Percentiles rank a stretch among this genome's conserved stretches.
These are phyloP conservation scores for Alauda arvensis DNA, from an alignment of 2,797 vertebrate genomes.

Conservation along the genomic window DNA sequence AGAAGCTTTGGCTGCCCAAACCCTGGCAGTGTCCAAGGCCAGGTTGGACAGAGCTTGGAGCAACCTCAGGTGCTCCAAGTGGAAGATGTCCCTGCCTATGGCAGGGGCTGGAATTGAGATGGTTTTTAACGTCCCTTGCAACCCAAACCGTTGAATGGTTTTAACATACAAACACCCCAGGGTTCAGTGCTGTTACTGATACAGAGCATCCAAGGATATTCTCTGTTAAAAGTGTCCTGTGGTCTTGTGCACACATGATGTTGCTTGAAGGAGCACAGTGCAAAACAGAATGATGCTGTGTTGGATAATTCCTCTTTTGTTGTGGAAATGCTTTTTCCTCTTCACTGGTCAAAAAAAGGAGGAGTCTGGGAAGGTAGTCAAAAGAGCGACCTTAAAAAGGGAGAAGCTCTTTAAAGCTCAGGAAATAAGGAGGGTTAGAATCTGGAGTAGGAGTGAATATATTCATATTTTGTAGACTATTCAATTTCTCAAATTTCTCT, in stretches of 20 bases:
- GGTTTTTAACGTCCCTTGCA: background rate
- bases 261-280: background rate
- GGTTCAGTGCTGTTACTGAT: background rate
- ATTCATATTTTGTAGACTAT: background rate
- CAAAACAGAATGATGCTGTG: background rate
- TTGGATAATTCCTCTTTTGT: background rate
- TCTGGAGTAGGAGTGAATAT: background rate
- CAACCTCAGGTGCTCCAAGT: background rate
- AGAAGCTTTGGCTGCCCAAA: background rate
- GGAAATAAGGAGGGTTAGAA: background rate
- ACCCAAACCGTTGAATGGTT: background rate
- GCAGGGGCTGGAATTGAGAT: background rate
- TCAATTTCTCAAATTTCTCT: background rate
- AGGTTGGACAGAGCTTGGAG: background rate
- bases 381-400: background rate
- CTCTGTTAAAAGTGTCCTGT: background rate
- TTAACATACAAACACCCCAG: background rate
- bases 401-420: background rate
- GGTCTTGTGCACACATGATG: background rate
- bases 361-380: background rate
- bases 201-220: background rate
- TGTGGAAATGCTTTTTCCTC: background rate
- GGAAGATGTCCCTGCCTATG: background rate
- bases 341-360: background rate
- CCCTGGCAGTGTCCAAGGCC: background rate